Percentiles rank a stretch among this genome's conserved stretches.
Evolutionary conservation across 2,113 vertebrate genomes (phyloP).

Genomic region (Siniperca chuatsi): DNA sequence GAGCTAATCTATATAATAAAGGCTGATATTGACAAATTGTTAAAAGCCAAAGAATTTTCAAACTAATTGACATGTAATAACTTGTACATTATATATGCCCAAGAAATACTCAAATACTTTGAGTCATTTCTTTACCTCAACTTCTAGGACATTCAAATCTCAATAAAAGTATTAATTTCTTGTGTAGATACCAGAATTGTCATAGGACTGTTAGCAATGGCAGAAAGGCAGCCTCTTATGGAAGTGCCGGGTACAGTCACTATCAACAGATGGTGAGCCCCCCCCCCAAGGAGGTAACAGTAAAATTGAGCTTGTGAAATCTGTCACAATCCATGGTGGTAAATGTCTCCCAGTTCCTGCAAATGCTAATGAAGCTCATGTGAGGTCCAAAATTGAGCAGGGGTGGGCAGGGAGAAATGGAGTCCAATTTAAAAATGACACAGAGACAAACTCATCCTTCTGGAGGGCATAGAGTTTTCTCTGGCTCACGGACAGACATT

Average conservation of each 20-base stretch:
- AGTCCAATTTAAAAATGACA: constrained; percentile 83
- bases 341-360: constrained; percentile 80
- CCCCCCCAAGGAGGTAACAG: constrained; percentile 68
- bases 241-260: constrained; percentile 71
- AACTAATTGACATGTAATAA: constrained; percentile 6
- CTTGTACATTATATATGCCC: background rate
- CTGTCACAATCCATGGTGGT: constrained; percentile 81
- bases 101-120: background rate
- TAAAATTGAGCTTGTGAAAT: constrained; percentile 81
- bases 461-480: constrained; percentile 75
- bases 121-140: background rate
- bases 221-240: constrained; percentile 63
- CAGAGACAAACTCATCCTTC: constrained; percentile 77
- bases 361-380: constrained; percentile 83
- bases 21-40: background rate
- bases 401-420: constrained; percentile 52
- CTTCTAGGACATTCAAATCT: background rate
- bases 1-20: background rate
- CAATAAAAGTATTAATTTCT: background rate
- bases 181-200: constrained; percentile 37
- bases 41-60: background rate
- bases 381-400: constrained; percentile 69
- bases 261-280: constrained; percentile 82
- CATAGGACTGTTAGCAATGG: constrained; percentile 41
- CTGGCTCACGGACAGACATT: constrained; percentile 74